A percentile compares a stretch with the other conserved stretches of the same genome.
Evolutionary conservation across 2,888 invertebrate genomes (phyloP).

Genomic region (Andrena bicolor): DNA sequence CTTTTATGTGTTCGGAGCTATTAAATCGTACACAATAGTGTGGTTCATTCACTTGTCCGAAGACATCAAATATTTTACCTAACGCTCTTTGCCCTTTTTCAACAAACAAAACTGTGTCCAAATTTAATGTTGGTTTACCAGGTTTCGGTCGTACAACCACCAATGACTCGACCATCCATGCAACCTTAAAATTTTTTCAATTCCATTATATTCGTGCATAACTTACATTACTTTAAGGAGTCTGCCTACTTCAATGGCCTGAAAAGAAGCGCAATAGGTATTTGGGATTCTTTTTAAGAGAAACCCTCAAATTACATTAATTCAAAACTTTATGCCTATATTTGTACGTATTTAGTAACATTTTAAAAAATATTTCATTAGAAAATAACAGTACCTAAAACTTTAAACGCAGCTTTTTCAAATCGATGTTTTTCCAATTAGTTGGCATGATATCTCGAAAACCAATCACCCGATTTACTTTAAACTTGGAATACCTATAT

Average conservation of each 20-base stretch:
- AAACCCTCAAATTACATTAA: no score
- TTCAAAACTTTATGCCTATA: no score
- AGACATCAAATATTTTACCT: conserved; percentile 95
- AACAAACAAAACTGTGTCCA: conserved; percentile 95
- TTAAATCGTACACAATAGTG: conserved; percentile 97
- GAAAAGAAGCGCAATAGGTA: no score
- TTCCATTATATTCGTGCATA: conserved; percentile 20
- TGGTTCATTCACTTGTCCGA: conserved; percentile 94
- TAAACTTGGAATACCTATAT: no score
- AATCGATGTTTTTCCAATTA: no score
- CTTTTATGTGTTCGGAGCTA: conserved; percentile 90
- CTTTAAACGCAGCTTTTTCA: no score
- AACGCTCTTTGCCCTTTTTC: conserved; percentile 91
- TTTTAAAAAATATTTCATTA: no score
- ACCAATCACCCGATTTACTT: no score
- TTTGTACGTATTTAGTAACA: no score
- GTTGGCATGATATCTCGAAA: no score
- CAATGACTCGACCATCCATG: conserved; percentile 82
- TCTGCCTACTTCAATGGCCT: not conserved
- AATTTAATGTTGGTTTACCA: conserved; percentile 91
- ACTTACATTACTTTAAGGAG: conserved; percentile 12
- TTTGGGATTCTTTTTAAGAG: no score
- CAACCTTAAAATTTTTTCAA: conserved; percentile 81
- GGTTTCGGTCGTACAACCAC: conserved; percentile 92
- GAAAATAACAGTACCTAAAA: no score